Evolutionary conservation across 2,888 invertebrate species (phyloP).

Genomic region (Agrochola circellaris): DNA sequence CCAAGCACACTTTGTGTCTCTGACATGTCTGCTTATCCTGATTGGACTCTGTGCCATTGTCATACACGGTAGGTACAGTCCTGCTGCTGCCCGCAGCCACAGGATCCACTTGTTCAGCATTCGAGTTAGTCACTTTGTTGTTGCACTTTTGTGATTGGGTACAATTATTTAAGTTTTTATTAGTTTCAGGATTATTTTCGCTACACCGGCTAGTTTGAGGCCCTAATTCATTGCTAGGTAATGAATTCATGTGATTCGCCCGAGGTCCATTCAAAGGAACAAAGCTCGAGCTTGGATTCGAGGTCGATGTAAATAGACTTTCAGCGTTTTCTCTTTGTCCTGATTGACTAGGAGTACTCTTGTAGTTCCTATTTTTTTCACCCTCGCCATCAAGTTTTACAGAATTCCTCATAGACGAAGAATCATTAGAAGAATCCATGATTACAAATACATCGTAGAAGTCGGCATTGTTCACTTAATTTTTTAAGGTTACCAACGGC

Average conservation of each 20-base stretch:
- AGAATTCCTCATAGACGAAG: slow-evolving; percentile 75
- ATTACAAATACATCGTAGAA: slow-evolving; percentile 77
- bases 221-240: slow-evolving; percentile 71
- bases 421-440: slow-evolving; percentile 85
- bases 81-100: slow-evolving; percentile 76
- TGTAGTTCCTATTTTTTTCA: slow-evolving; percentile 75
- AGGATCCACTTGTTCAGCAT: slow-evolving; percentile 64
- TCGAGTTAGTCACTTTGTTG: slow-evolving; percentile 69
- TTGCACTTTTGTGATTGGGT: slow-evolving; percentile 69
- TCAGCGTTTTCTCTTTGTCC: slow-evolving; percentile 76
- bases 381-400: slow-evolving; percentile 76
- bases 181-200: slow-evolving; percentile 71
- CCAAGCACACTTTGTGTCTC: slow-evolving; percentile 79
- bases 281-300: slow-evolving; percentile 77
- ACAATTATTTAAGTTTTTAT: slow-evolving; percentile 64
- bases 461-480: slow-evolving; percentile 84
- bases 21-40: slow-evolving; percentile 76
- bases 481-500: slow-evolving; percentile 79
- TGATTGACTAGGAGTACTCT: slow-evolving; percentile 71
- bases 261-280: slow-evolving; percentile 77
- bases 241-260: slow-evolving; percentile 68
- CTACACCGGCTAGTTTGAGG: slow-evolving; percentile 68
- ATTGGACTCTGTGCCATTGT: slow-evolving; percentile 74
- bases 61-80: slow-evolving; percentile 69
- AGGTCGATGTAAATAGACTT: slow-evolving; percentile 81